Percentiles rank a stretch among this genome's conserved stretches.
Evolutionary conservation across 2,888 invertebrate species (phyloP).

Genomic region (Physocephala rufipes): DNA sequence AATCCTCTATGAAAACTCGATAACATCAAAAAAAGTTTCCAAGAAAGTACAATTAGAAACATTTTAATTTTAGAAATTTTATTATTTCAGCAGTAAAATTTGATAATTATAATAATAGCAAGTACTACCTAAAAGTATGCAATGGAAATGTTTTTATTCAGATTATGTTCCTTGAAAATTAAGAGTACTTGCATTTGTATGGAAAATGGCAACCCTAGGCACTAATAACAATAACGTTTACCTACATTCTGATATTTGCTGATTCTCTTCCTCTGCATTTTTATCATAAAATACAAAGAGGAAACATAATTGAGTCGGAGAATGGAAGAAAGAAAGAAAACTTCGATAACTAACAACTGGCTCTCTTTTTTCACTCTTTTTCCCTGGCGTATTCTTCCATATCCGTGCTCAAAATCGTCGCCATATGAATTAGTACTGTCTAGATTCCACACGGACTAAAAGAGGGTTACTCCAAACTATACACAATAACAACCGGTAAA

Average conservation of each 20-base stretch:
- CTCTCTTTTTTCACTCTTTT: too few relatives aligned
- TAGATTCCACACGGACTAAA: slow-evolving; percentile 12
- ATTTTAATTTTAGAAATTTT: too few relatives aligned
- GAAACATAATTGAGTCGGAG: background rate
- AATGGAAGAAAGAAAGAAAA: slow-evolving; percentile 14
- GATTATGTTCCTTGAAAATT: too few relatives aligned
- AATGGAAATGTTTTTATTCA: background rate
- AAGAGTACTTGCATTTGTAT: too few relatives aligned
- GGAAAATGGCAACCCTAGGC: slow-evolving; percentile 39
- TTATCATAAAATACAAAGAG: background rate
- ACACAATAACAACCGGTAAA: background rate
- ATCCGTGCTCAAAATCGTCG: background rate
- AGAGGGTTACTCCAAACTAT: background rate
- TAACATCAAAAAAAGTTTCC: too few relatives aligned
- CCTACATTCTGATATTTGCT: slow-evolving; percentile 40
- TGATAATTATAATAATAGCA: too few relatives aligned
- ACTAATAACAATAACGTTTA: too few relatives aligned
- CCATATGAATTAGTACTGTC: slow-evolving; percentile 1
- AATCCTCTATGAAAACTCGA: too few relatives aligned
- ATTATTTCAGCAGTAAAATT: too few relatives aligned
- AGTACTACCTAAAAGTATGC: background rate
- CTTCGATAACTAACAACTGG: slow-evolving; percentile 26
- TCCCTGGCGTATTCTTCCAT: background rate
- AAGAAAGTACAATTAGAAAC: too few relatives aligned
- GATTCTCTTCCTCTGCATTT: slow-evolving; percentile 34